Evolutionary conservation across 2,113 vertebrate genomes (phyloP).

Genomic region (Pluvianellus socialis): DNA sequence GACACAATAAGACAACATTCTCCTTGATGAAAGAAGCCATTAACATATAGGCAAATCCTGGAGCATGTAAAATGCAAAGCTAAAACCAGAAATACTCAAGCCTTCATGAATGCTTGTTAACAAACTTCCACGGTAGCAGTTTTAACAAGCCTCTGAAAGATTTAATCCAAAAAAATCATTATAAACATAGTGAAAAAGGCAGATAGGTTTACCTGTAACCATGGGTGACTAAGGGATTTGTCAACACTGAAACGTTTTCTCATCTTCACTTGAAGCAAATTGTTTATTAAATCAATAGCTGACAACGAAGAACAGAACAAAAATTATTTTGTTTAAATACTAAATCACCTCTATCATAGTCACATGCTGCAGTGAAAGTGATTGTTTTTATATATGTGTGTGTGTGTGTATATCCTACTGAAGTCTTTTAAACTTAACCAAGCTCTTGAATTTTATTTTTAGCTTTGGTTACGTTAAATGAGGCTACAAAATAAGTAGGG

Average conservation of each 20-base stretch:
- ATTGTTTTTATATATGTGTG: background rate
- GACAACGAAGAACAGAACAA: constrained; percentile 34
- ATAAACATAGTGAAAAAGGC: background rate
- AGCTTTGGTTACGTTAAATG: background rate
- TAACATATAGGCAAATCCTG: background rate
- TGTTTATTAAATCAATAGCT: constrained; percentile 98
- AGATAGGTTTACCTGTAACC: constrained; percentile 88
- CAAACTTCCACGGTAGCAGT: background rate
- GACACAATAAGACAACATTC: background rate
- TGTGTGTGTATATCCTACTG: background rate
- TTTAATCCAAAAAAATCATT: background rate
- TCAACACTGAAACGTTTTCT: constrained; percentile 98
- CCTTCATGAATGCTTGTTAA: background rate
- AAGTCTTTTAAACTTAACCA: background rate
- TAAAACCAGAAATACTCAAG: background rate
- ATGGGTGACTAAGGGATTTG: constrained; percentile 97
- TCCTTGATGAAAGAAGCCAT: background rate
- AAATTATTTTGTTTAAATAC: background rate
- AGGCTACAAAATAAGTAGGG: background rate
- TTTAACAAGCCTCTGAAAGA: background rate
- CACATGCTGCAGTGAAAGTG: background rate
- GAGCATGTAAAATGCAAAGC: background rate
- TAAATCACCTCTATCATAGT: background rate
- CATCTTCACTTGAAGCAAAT: constrained; percentile 99
- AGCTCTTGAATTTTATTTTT: background rate